Percentiles rank a stretch among this genome's conserved stretches.
phyloP scores from a whole-genome alignment of 2,113 vertebrate genomes.

The Heterotis niloticus region DNA sequence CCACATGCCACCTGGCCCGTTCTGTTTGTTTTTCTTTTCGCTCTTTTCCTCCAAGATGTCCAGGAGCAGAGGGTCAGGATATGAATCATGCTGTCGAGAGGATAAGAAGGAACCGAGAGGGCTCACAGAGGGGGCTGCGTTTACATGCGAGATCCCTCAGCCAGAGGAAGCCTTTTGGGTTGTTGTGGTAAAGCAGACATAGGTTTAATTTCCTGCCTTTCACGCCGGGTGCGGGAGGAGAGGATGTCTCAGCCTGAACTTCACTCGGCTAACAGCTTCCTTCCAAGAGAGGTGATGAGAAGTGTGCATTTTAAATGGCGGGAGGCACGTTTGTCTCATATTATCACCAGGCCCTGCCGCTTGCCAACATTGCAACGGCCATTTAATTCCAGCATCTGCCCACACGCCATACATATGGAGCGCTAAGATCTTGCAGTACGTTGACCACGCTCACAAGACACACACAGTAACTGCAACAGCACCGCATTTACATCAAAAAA shows the following conservation, averaged over 20 bases:
- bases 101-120: background rate
- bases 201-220: background rate
- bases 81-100: background rate
- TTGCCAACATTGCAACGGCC: background rate
- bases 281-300: background rate
- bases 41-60: background rate
- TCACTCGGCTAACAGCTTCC: background rate
- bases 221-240: background rate
- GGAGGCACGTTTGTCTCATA: too few relatives aligned
- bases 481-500: too few relatives aligned
- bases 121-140: background rate
- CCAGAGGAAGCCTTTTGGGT: background rate
- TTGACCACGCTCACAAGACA: too few relatives aligned
- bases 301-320: background rate
- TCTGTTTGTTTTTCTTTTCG: background rate
- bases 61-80: background rate
- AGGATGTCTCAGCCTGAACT: background rate
- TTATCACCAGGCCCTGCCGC: background rate
- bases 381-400: background rate
- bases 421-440: too few relatives aligned
- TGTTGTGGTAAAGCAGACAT: background rate
- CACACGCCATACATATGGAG: too few relatives aligned
- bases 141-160: background rate
- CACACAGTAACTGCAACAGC: too few relatives aligned
- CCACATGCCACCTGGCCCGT: background rate